A percentile compares a stretch with the other conserved stretches of the same genome.
These are phyloP conservation scores for Diadegma fenestrale DNA, from an alignment of 2,888 invertebrate genomes.

Conservation along the genomic window DNA sequence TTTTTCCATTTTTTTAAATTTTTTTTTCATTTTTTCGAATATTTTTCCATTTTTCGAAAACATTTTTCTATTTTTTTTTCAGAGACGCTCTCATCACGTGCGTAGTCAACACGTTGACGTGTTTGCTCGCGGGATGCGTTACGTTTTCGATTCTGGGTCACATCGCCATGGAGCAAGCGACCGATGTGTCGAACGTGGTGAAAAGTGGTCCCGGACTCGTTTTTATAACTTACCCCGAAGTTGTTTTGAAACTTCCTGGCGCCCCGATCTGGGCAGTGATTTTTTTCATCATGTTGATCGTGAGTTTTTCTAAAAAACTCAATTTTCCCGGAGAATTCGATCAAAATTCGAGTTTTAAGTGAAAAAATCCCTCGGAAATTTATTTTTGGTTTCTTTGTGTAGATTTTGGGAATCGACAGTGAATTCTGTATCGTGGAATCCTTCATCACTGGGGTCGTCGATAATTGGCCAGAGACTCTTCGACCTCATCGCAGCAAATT, in stretches of 20 bases:
- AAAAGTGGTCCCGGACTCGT: conserved; percentile 90
- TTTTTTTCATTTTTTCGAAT: no score
- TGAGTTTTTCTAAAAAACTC: conserved; percentile 78
- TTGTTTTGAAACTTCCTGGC: conserved; percentile 90
- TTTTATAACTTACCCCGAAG: conserved; percentile 91
- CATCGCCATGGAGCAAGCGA: conserved; percentile 87
- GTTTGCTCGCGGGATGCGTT: conserved; percentile 90
- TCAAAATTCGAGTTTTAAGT: no score
- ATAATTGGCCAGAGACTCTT: conserved; percentile 87
- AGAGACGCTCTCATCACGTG: conserved; percentile 91
- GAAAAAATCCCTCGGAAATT: background rate
- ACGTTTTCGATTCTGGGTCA: conserved; percentile 92
- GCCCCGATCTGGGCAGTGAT: conserved; percentile 90
- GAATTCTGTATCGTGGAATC: conserved; percentile 90
- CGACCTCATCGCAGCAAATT: conserved; percentile 88
- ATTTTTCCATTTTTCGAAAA: no score
- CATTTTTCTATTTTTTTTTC: conserved; percentile 65
- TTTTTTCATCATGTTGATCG: conserved; percentile 91
- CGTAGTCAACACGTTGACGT: conserved; percentile 90
- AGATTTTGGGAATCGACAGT: conserved; percentile 91
- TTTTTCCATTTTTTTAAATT: no score
- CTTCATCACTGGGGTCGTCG: conserved; percentile 87
- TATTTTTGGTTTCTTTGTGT: conserved; percentile 64
- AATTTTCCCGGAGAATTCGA: no score
- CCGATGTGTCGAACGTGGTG: conserved; percentile 86